Evolutionary conservation across 2,888 invertebrate species (phyloP).

Genomic region (Oligia fasciuncula): DNA sequence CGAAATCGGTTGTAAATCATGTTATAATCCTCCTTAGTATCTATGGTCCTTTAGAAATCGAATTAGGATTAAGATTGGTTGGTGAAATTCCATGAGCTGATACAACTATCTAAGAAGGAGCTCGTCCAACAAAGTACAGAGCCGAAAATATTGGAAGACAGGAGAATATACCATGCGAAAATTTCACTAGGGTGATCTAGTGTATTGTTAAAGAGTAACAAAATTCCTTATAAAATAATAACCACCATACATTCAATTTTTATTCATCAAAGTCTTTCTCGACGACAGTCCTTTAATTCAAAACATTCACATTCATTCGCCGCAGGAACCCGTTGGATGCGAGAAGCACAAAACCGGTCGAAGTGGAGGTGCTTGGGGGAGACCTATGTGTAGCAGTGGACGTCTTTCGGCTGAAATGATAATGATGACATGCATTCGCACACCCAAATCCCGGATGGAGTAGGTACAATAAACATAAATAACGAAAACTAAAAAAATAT

Average conservation of each 20-base stretch:
- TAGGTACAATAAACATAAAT: constrained; percentile 61
- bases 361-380: no score
- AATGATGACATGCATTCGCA: constrained; percentile 41
- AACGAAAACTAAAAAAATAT: constrained; percentile 60
- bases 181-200: background rate
- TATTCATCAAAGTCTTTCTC: constrained; percentile 26
- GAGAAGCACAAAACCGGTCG: no score
- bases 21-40: constrained; percentile 8
- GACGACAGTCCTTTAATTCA: constrained; percentile 9
- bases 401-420: no score
- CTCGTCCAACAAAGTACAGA: background rate
- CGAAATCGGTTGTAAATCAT: constrained; percentile 43
- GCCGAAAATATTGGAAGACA: background rate
- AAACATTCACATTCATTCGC: constrained; percentile 49
- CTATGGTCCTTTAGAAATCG: background rate
- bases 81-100: background rate
- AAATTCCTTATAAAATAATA: background rate
- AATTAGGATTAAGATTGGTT: background rate
- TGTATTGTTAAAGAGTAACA: background rate
- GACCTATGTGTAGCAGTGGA: no score
- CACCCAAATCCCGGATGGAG: constrained; percentile 39
- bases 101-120: background rate
- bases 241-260: background rate
- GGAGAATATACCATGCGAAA: background rate
- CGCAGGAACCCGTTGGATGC: no score